Evolutionary conservation across 2,888 invertebrate species (phyloP), one percentile per base, ranked within the genome.

Genomic region (Anoplius nigerrimus): DNA sequence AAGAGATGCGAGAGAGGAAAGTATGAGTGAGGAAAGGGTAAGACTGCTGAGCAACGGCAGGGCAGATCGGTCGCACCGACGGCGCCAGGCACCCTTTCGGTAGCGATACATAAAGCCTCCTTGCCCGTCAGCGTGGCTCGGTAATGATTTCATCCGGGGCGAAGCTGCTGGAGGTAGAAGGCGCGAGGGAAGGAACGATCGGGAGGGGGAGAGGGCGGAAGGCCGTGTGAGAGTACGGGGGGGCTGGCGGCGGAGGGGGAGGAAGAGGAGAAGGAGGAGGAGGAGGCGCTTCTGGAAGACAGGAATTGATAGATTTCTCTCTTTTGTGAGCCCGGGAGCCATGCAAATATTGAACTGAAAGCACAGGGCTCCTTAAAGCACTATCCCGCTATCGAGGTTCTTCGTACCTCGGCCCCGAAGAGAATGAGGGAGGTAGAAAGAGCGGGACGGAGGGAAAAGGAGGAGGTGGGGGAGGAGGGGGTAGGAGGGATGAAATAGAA

Each of bases 241-340:
- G 22, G 45, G 16, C 46, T n/a, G 43, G 61, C 27, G 55, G 60
- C 22, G 51, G 52, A 51, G 57, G 51, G 54, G n/a, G 27, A 18
- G 20, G 11, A 5, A 42, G 56, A 42, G 22, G 58, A 22, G 16
- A 15, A 21, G 45, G 16, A 22, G 34, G 24, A 24, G 24, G 11
- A 34, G 34, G 34, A 34, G n/a, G 34, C 69, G 77, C 75, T 11
- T 34, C 69, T 71, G 79, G 80, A 82, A 86, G 85, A 86, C 85
- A 82, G 83, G 78, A 87, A 87, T 87, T 87, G 86, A 87, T 87
- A 83, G 86, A 85, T 84, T 82, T 78, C 78, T 77, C 78, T 73
- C 81, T 78, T 82, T 83, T 82, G 80, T 81, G 78, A 73, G 71
- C 66, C 60, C 65, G 55, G 72, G 73, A 78, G 75, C 78, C 81